Evolutionary conservation across 92 coral and sea anemone genomes (phyloP), one percentile per base, ranked within the genome.

Genomic region (Zoanthus sociatus): DNA sequence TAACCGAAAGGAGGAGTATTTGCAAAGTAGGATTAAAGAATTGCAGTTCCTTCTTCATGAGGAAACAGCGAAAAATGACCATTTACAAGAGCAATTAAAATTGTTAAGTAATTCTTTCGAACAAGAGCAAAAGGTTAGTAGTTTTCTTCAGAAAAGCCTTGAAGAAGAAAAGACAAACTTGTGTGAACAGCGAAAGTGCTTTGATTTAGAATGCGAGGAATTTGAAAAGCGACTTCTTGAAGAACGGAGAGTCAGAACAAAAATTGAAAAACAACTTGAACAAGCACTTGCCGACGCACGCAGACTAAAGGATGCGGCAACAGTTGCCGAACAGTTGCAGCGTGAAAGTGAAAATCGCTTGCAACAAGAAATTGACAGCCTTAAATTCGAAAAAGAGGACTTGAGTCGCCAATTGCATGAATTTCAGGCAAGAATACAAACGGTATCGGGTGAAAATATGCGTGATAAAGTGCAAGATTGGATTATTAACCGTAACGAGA

Each of bases 401-500:
- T 51, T 66, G 5, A 15, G 50, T 17, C 63, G 42, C 21, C 85
- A 81, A 47, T 32, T 81, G 3, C 60, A 81, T 8, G 44, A 46
- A 64, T 45, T 10, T 31, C 56, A 46, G 61, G 60, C 50, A 66
- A 64, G 47, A 46, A 46, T 64, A 8, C 85, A 18, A 10, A 81
- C 61, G 13, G 74, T 30, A 48, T 66, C 37, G 3, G 83, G 58
- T 4, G 77, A 73, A 64, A 79, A 63, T 51, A 51, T 68, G 37
- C 60, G 9, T 33, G 30, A 75, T 31, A 90, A 79, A 69, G 70
- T 93, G 54, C 90, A 88, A 67, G 98, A 96, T 87, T 97, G 99
- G 99, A 88, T 93, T 18, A 81, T 97, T n/a, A 73, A 85, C 37
- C 95, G 99, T 69, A 93, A 91, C 54, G 99, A 97, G 61, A 88